Conservation (phyloP, 1,140 invertebrate genomes). For the Drosophila sp. region DNA sequence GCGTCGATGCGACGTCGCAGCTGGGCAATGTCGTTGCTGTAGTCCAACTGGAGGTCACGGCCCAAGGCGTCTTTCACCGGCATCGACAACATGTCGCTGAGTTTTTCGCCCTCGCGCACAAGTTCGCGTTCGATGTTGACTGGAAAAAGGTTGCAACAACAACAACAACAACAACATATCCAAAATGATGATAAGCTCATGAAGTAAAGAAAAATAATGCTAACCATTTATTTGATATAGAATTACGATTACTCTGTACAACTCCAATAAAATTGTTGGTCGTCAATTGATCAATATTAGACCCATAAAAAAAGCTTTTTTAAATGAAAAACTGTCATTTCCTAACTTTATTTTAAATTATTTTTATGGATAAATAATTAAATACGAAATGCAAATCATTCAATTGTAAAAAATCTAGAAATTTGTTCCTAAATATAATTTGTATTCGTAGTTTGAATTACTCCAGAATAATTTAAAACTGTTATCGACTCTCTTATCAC, state of each 20-base stretch:
- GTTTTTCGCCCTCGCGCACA: constrained; percentile 91
- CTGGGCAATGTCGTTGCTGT: constrained; percentile 89
- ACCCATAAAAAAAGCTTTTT: no score
- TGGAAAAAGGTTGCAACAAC: constrained; percentile 60
- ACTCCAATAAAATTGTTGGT: no score
- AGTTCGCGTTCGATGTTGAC: constrained; percentile 89
- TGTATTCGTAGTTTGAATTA: neutral
- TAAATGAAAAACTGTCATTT: no score
- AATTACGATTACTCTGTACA: no score
- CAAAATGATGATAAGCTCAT: neutral
- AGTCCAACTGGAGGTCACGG: constrained; percentile 90
- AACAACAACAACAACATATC: neutral
- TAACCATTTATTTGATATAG: no score
- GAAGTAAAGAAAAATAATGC: no score
- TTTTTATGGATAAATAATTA: no score
- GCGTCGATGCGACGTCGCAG: constrained; percentile 89
- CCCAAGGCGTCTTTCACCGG: constrained; percentile 92
- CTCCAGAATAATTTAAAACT: neutral
- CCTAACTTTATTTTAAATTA: no score
- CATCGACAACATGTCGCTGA: constrained; percentile 91
- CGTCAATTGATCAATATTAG: no score
- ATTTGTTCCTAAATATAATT: no score
- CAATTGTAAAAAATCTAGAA: no score
- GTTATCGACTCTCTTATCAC: constrained; percentile 3
- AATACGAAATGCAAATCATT: no score